phyloP scores from a whole-genome alignment of 2,113 vertebrate species.

The Panurus biarmicus region DNA sequence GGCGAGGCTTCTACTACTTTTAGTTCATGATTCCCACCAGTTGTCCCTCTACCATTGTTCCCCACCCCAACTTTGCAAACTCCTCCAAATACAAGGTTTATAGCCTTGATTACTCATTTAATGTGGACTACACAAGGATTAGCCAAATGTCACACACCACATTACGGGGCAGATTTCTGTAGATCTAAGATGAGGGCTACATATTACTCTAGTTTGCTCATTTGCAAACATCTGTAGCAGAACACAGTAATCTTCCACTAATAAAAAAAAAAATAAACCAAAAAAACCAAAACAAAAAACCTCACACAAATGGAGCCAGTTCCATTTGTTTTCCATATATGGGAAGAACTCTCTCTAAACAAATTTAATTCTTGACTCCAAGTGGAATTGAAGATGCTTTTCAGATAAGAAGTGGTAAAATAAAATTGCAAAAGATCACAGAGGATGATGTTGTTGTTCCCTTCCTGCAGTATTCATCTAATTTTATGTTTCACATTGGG shows the following conservation, averaged over 20 bases:
- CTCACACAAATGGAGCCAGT: slow-evolving; percentile 5
- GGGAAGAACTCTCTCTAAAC: slow-evolving; percentile 43
- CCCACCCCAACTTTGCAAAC: background rate
- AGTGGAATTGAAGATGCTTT: slow-evolving; percentile 43
- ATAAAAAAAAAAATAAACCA: background rate
- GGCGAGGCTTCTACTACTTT: background rate
- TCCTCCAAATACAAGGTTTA: background rate
- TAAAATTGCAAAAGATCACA: slow-evolving; percentile 46
- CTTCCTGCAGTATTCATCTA: slow-evolving; percentile 44
- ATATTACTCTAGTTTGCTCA: slow-evolving; percentile 9
- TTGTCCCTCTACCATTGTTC: background rate
- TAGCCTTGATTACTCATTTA: background rate
- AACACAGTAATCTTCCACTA: slow-evolving; percentile 22
- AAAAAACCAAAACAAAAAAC: background rate
- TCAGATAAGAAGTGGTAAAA: slow-evolving; percentile 59
- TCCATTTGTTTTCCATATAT: slow-evolving; percentile 54
- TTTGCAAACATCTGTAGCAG: slow-evolving; percentile 41
- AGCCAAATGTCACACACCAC: background rate
- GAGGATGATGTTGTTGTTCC: slow-evolving; percentile 49
- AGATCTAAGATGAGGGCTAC: background rate
- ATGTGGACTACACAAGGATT: background rate
- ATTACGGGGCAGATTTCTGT: background rate
- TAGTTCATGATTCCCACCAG: background rate
- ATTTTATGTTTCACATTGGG: slow-evolving; percentile 41
- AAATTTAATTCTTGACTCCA: slow-evolving; percentile 43